phyloP scores from a whole-genome alignment of 2,113 vertebrate genomes.

The Salvator merianae region DNA sequence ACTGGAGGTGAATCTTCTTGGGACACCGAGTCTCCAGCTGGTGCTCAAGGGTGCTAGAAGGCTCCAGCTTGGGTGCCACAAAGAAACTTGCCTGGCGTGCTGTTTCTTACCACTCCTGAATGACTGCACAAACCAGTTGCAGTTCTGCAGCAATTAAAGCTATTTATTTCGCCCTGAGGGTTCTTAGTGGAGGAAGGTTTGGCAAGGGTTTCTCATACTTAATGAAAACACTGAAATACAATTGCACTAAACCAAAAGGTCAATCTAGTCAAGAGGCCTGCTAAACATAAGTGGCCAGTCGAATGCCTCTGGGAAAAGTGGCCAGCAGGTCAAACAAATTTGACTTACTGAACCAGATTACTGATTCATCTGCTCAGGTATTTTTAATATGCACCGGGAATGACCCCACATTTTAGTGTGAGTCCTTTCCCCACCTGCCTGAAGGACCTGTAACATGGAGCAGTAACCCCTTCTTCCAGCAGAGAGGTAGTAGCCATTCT shows the following conservation, averaged over 20 bases:
- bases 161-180: neutral
- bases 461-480: too few relatives aligned
- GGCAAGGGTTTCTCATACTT: neutral
- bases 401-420: too few relatives aligned
- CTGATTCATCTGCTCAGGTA: too few relatives aligned
- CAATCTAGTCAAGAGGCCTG: neutral
- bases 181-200: neutral
- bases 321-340: too few relatives aligned
- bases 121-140: neutral
- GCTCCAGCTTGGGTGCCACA: too few relatives aligned
- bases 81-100: neutral
- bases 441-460: too few relatives aligned
- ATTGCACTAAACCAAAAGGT: neutral
- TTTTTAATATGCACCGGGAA: too few relatives aligned
- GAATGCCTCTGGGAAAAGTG: neutral
- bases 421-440: too few relatives aligned
- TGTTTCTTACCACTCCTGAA: neutral
- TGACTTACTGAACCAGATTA: too few relatives aligned
- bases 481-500: too few relatives aligned
- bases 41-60: neutral
- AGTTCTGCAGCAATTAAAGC: neutral
- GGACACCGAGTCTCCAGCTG: neutral
- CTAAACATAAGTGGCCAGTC: neutral
- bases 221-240: neutral
- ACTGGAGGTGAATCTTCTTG: neutral